phyloP scores from a whole-genome alignment of 2,113 vertebrate species.

The Phrynocephalus versicolor region DNA sequence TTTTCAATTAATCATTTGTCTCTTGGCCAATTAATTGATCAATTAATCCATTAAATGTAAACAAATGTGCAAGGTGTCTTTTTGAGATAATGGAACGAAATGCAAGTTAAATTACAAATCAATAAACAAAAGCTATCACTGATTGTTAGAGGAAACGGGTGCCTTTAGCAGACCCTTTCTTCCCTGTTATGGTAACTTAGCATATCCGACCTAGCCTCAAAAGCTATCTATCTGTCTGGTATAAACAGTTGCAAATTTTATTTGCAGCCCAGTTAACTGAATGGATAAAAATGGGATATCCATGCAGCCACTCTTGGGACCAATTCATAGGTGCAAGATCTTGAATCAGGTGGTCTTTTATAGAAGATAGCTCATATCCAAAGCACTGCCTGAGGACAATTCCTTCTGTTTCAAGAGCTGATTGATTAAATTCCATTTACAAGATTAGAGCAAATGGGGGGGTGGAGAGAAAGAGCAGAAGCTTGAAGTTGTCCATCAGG shows the following conservation, averaged over 20 bases:
- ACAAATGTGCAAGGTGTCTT: neutral
- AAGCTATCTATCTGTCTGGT: neutral
- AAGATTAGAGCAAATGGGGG: neutral
- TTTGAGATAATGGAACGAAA: neutral
- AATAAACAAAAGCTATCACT: neutral
- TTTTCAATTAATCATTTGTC: neutral
- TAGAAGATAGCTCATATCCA: neutral
- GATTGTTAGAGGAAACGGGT: neutral
- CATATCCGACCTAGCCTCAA: neutral
- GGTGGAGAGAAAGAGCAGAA: neutral
- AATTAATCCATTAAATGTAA: constrained; percentile 8
- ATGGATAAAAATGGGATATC: neutral
- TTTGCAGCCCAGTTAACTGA: neutral
- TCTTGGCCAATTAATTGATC: constrained; percentile 2
- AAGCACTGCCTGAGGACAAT: neutral
- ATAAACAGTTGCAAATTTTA: neutral
- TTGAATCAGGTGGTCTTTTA: neutral
- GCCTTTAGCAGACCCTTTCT: neutral
- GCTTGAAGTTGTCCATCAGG: neutral
- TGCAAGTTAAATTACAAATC: neutral
- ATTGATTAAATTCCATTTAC: too few relatives aligned
- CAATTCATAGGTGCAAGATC: neutral
- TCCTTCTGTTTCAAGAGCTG: neutral
- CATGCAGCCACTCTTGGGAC: neutral
- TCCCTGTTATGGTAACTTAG: neutral